These are phyloP conservation scores for Ypsolopha scabrella DNA, from an alignment of 2,888 invertebrate species.

Conservation along the genomic window DNA sequence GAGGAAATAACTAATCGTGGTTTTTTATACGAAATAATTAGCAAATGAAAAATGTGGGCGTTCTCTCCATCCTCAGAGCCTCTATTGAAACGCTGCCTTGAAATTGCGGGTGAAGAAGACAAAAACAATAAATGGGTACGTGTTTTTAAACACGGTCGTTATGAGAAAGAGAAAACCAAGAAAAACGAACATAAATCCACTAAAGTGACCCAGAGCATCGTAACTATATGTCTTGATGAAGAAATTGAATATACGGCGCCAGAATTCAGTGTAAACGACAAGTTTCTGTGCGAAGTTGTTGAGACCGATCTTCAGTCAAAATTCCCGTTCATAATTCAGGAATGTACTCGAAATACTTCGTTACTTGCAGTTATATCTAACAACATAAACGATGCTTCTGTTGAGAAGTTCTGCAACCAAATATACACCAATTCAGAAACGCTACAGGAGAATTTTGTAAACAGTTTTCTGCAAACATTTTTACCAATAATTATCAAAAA, in stretches of 20 bases:
- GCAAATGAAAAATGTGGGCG: slow-evolving; percentile 31
- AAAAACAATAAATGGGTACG: slow-evolving; percentile 27
- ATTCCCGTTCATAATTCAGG: slow-evolving; percentile 20
- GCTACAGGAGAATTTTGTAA: slow-evolving; percentile 17
- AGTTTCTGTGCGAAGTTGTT: slow-evolving; percentile 13
- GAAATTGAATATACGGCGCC: slow-evolving; percentile 3
- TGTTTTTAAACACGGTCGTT: slow-evolving; percentile 16
- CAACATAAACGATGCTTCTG: slow-evolving; percentile 14
- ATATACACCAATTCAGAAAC: slow-evolving; percentile 17
- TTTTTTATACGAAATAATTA: neutral
- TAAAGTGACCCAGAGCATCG: too few relatives aligned
- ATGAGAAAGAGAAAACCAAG: neutral
- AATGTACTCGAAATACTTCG: slow-evolving; percentile 20
- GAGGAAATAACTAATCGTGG: too few relatives aligned
- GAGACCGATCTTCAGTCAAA: slow-evolving; percentile 22
- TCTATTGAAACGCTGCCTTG: slow-evolving; percentile 21
- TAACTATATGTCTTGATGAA: slow-evolving; percentile 3
- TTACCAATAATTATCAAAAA: slow-evolving; percentile 26
- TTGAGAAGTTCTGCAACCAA: slow-evolving; percentile 23
- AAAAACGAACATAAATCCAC: slow-evolving; percentile 4
- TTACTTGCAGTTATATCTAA: slow-evolving; percentile 12
- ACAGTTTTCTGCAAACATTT: slow-evolving; percentile 21
- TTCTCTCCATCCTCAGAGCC: slow-evolving; percentile 24
- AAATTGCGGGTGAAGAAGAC: slow-evolving; percentile 18
- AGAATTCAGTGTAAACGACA: neutral